phyloP scores from a whole-genome alignment of 2,797 vertebrate genomes.

The Podarcis lilfordi region DNA sequence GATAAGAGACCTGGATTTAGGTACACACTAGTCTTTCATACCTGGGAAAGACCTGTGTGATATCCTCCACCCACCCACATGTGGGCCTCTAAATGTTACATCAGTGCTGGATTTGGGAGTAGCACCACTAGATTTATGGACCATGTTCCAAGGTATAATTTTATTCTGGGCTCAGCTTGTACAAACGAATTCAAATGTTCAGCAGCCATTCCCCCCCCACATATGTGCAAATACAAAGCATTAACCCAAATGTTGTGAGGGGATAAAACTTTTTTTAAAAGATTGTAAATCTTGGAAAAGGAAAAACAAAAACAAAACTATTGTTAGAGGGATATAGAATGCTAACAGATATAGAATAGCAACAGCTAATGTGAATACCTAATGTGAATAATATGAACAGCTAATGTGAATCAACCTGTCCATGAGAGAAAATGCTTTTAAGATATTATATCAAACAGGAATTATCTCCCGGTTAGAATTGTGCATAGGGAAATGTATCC shows the following conservation, averaged over 20 bases:
- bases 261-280: neutral
- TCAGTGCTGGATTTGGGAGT: neutral
- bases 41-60: neutral
- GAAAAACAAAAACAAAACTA: no score
- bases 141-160: neutral
- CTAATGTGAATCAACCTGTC: neutral
- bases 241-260: neutral
- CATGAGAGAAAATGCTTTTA: no score
- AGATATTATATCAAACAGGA: no score
- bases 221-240: neutral
- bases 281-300: neutral
- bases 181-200: no score
- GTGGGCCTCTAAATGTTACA: neutral
- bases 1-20: neutral
- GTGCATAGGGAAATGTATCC: no score
- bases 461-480: no score
- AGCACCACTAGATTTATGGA: neutral
- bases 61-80: neutral
- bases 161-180: neutral
- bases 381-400: neutral
- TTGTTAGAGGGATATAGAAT: neutral
- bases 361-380: neutral
- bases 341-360: no score
- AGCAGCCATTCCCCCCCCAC: no score
- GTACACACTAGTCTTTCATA: neutral